Evolutionary conservation across 2,797 vertebrate species (phyloP), one percentile per base, ranked within the genome.

Genomic region (Chrysocyon brachyurus): DNA sequence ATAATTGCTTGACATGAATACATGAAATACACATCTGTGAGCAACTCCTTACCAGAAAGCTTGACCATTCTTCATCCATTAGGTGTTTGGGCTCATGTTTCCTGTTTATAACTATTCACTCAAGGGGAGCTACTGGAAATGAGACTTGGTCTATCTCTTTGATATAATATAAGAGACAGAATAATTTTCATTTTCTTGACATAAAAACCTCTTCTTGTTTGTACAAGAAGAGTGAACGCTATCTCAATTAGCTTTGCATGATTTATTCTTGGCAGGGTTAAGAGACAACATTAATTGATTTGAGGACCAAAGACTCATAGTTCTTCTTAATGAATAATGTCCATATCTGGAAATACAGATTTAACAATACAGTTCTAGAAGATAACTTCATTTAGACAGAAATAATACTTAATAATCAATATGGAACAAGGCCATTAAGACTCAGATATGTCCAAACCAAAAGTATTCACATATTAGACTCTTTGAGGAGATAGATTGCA

Each of bases 231-330:
- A 94, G 33, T 96, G 97, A 95, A 96, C 91, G 97, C 40, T 87
- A 95, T 89, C 22, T 52, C 36, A 86, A 96, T 97, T 97, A 86
- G 81, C 72, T 97, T 97, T 97, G 49, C 52, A 52, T 91, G 19
- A 49, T 66, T 98, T 79, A 77, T 59, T 88, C 94, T 96, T 96
- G 24, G 75, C 70, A 96, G 2, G 61, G 3, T 96, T 98, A 97
- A 86, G 86, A 87, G 68, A 92, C 46, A 98, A 85, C 64, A 93
- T 91, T 97, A 97, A 95, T 97, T 98, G 82, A 96, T 96, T 96
- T 94, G 92, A 95, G 46, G 91, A 96, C 72, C 96, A 93, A 96
- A 96, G 70, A 1, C 77, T 93, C 63, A 75, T 83, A 97, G 66
- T 36, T 96, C 59, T 92, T 97, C n/a, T 57, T 94, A 92, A 87